Conservation (phyloP, 1,140 invertebrate genomes). For the Monochamus saltuarius region DNA sequence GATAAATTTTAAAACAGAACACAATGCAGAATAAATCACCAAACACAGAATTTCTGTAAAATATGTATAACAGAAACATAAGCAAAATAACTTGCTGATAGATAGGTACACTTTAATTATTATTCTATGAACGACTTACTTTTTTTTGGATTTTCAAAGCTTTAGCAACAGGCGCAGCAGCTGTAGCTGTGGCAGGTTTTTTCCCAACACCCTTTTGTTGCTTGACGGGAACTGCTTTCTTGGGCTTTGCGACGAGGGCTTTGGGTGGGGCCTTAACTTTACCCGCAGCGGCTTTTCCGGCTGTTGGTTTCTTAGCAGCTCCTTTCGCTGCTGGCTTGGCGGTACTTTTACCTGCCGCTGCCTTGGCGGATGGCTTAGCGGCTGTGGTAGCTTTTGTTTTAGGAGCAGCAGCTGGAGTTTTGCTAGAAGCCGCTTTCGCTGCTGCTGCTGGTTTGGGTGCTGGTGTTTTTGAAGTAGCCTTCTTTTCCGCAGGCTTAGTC, state of each 20-base stretch:
- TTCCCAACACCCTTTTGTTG: constrained; percentile 57
- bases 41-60: no score
- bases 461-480: constrained; percentile 41
- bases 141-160: constrained; percentile 79
- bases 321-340: constrained; percentile 48
- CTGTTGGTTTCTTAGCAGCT: constrained; percentile 52
- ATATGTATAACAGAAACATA: no score
- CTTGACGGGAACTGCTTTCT: constrained; percentile 58
- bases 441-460: constrained; percentile 45
- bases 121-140: constrained; percentile 62
- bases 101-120: no score
- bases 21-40: no score
- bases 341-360: constrained; percentile 35
- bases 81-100: no score
- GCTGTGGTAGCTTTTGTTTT: constrained; percentile 36
- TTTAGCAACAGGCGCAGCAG: constrained; percentile 59
- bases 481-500: constrained; percentile 52
- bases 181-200: constrained; percentile 48
- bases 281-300: constrained; percentile 51
- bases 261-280: constrained; percentile 46
- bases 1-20: no score
- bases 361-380: constrained; percentile 32
- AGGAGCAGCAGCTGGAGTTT: constrained; percentile 40
- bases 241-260: constrained; percentile 58
- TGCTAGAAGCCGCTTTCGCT: constrained; percentile 46